Percentiles rank a stretch among this genome's conserved stretches.
phyloP scores from a whole-genome alignment of 92 coral and sea anemone genomes.

The Ricordea florida region DNA sequence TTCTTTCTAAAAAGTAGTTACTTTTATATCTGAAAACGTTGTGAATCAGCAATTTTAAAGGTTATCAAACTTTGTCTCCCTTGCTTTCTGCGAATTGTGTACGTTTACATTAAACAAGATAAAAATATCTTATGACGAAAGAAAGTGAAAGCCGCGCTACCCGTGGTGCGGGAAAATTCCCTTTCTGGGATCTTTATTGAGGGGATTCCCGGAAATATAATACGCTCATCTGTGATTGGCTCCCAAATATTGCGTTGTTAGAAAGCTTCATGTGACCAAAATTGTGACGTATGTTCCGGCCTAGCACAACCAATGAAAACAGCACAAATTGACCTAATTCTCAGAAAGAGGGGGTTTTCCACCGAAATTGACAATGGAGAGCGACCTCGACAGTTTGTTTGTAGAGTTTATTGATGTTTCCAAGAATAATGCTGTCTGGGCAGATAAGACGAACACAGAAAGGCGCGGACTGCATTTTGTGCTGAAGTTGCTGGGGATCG shows the following conservation, averaged over 20 bases:
- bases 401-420: neutral
- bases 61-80: neutral
- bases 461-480: neutral
- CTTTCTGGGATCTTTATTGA: slow-evolving; percentile 21
- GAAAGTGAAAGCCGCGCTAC: slow-evolving; percentile 23
- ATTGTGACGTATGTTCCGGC: slow-evolving; percentile 13
- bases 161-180: neutral
- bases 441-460: neutral
- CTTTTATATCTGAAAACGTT: no score
- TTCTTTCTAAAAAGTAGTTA: no score
- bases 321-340: slow-evolving; percentile 24
- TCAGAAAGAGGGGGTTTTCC: slow-evolving; percentile 62
- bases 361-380: slow-evolving; percentile 16
- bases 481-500: neutral
- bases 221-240: slow-evolving; percentile 47
- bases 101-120: neutral
- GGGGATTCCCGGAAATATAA: slow-evolving; percentile 66
- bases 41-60: neutral
- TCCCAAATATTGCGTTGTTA: neutral
- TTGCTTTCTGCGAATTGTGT: slow-evolving; percentile 8
- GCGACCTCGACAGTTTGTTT: neutral
- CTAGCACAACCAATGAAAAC: slow-evolving; percentile 45
- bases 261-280: slow-evolving; percentile 11
- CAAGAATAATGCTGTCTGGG: slow-evolving; percentile 26
- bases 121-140: slow-evolving; percentile 12